Conservation (phyloP, 2,113 vertebrate genomes). For the Alethe castanea region DNA sequence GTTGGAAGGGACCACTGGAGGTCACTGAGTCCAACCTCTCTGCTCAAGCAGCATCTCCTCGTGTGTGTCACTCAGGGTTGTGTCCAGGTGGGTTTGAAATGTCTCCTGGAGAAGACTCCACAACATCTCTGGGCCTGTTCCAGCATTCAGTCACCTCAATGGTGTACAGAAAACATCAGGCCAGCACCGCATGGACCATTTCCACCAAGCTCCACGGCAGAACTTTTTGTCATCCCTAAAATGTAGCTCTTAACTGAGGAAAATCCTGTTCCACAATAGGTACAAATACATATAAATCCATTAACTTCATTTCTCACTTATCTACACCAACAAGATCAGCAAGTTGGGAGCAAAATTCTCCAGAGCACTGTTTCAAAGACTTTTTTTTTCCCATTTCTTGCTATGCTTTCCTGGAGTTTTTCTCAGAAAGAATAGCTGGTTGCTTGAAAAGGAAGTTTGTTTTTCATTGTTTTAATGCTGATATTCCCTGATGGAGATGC, state of each 20-base stretch:
- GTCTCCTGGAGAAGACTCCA: neutral
- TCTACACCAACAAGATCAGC: neutral
- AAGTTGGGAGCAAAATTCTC: neutral
- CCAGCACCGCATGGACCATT: neutral
- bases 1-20: neutral
- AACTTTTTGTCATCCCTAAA: neutral
- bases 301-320: neutral
- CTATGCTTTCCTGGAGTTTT: neutral
- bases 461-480: neutral
- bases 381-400: neutral
- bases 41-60: neutral
- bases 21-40: neutral
- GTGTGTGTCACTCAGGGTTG: accelerated
- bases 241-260: neutral
- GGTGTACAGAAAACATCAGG: neutral
- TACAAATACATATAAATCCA: neutral
- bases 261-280: neutral
- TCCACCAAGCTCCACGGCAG: neutral
- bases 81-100: neutral
- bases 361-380: neutral
- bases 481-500: neutral
- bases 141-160: neutral
- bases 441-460: neutral
- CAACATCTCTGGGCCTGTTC: neutral
- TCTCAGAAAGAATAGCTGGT: neutral